Conservation (phyloP, 2,113 vertebrate species). For the Pampusana beccarii region DNA sequence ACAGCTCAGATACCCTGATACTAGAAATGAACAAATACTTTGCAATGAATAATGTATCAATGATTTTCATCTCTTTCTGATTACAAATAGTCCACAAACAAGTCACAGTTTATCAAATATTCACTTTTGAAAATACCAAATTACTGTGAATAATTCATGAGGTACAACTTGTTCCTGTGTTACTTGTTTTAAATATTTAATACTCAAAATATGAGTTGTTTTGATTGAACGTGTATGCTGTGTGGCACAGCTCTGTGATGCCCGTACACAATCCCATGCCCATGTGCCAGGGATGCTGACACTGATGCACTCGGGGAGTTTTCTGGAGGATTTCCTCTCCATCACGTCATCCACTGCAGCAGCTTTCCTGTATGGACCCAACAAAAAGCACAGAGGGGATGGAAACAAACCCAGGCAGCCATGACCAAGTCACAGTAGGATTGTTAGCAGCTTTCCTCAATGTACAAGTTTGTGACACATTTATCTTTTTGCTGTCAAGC, state of each 20-base stretch:
- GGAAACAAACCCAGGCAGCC: not conserved
- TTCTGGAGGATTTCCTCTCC: not conserved
- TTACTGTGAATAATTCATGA: not conserved
- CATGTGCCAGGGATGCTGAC: not conserved
- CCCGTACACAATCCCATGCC: accelerated
- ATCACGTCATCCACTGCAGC: accelerated
- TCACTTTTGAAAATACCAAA: not conserved
- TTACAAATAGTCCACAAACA: not conserved
- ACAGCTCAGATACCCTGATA: not conserved
- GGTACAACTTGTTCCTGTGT: not conserved
- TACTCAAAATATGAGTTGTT: not conserved
- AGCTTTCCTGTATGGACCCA: accelerated
- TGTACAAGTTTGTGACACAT: too few relatives aligned
- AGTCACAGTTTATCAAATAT: not conserved
- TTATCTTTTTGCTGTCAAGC: not conserved
- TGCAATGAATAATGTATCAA: not conserved
- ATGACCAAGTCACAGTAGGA: not conserved
- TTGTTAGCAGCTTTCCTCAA: not conserved
- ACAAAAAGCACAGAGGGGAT: not conserved
- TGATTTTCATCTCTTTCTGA: not conserved
- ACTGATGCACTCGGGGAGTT: accelerated
- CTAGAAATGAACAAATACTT: not conserved
- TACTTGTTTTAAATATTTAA: constrained; percentile 9
- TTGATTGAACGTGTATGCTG: not conserved
- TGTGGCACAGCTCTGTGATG: not conserved